A percentile compares a stretch with the other conserved stretches of the same genome.
Evolutionary conservation across 2,888 invertebrate genomes (phyloP).

Genomic region (Chaetogeoica ovagalla): DNA sequence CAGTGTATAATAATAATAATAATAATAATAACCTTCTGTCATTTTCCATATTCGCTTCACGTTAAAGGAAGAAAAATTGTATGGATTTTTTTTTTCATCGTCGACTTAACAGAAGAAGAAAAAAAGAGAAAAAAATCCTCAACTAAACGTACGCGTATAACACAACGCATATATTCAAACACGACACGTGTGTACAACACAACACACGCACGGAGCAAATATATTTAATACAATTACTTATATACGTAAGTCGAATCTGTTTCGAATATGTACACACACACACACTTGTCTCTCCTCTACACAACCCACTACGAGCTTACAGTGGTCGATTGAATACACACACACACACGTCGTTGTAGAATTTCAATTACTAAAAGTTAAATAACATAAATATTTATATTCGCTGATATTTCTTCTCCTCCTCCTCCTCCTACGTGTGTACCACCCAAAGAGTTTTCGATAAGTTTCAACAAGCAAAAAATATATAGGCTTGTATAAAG

Average conservation of each 20-base stretch:
- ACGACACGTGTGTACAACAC: not conserved
- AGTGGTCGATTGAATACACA: not conserved
- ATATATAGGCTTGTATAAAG: not conserved
- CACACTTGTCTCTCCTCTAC: not conserved
- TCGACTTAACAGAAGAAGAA: no score
- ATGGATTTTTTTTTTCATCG: not conserved
- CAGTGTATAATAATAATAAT: no score
- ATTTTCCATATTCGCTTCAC: not conserved
- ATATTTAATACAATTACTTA: not conserved
- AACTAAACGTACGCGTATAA: not conserved
- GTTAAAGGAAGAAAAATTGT: not conserved
- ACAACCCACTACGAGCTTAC: not conserved
- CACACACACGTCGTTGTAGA: not conserved
- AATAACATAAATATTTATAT: slow-evolving; percentile 31
- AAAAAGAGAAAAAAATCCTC: not conserved
- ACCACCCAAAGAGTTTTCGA: not conserved
- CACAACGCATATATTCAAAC: not conserved
- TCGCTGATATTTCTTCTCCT: not conserved
- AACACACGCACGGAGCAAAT: not conserved
- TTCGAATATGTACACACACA: not conserved
- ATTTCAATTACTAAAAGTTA: slow-evolving; percentile 23
- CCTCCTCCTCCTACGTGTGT: not conserved
- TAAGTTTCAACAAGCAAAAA: not conserved
- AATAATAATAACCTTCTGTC: not conserved
- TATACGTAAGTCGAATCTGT: not conserved